These are phyloP conservation scores for Tortricodes alternella DNA, from an alignment of 2,888 invertebrate species.

Conservation along the genomic window DNA sequence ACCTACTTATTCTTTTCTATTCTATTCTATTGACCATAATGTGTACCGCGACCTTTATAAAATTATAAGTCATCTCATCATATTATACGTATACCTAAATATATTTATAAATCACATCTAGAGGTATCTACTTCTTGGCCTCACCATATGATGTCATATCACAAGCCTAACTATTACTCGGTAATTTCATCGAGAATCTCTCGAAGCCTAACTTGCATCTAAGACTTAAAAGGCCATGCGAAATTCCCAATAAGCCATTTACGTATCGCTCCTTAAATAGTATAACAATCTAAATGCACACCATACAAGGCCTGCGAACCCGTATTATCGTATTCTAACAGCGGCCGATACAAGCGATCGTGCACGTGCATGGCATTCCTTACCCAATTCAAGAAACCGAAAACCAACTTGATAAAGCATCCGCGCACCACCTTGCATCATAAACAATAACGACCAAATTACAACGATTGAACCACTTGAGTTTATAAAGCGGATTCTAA, in stretches of 20 bases:
- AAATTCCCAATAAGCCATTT: constrained; percentile 39
- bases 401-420: not conserved
- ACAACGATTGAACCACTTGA: not conserved
- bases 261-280: constrained; percentile 58
- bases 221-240: not conserved
- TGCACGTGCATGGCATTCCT: constrained; percentile 66
- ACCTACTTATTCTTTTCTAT: too few species aligned
- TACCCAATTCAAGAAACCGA: constrained; percentile 29
- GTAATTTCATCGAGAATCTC: too few species aligned
- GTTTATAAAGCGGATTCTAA: constrained; percentile 34
- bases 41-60: too few species aligned
- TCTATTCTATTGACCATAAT: too few species aligned
- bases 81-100: too few species aligned
- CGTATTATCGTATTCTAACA: constrained; percentile 58
- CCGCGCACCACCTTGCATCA: constrained; percentile 39
- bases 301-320: constrained; percentile 61
- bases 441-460: constrained; percentile 40
- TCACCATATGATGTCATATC: too few species aligned
- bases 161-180: too few species aligned
- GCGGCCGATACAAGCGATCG: constrained; percentile 60
- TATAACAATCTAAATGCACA: constrained; percentile 64
- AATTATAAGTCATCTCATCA: too few species aligned
- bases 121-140: too few species aligned
- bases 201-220: too few species aligned
- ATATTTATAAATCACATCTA: too few species aligned